Conservation (phyloP, 2,888 invertebrate genomes). For the Chloroclystis v-ata region DNA sequence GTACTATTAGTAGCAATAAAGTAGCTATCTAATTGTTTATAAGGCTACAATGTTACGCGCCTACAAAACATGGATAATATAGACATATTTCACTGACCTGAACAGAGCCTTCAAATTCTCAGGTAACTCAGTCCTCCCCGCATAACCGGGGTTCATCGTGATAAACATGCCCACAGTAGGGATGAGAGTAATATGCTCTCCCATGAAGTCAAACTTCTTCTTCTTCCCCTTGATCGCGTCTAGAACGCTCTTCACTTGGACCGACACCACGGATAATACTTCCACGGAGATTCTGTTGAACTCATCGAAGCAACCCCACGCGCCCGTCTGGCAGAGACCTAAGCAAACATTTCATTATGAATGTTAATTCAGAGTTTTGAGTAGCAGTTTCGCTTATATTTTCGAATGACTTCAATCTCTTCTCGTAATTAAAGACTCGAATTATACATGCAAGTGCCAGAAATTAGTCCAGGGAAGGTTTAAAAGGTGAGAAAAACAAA, state of each 20-base stretch:
- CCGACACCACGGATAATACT: constrained; percentile 96
- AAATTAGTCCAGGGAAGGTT: too few species aligned
- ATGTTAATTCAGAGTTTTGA: too few species aligned
- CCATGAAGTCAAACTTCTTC: constrained; percentile 89
- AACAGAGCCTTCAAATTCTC: constrained; percentile 87
- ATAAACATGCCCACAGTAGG: constrained; percentile 94
- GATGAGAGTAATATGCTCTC: constrained; percentile 85
- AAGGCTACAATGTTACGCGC: too few species aligned
- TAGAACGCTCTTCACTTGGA: constrained; percentile 91
- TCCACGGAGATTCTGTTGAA: constrained; percentile 97
- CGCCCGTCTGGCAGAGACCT: constrained; percentile 94
- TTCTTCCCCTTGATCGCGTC: constrained; percentile 93
- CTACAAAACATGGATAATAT: too few species aligned
- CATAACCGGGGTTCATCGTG: constrained; percentile 98
- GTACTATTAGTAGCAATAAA: too few species aligned
- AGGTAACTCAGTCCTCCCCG: constrained; percentile 92
- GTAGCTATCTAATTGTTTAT: too few species aligned
- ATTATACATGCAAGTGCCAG: too few species aligned
- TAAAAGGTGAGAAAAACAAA: too few species aligned
- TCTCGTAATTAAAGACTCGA: too few species aligned
- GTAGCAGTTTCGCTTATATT: too few species aligned
- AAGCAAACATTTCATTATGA: not conserved
- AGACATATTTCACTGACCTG: constrained; percentile 47
- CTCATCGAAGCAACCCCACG: constrained; percentile 98
- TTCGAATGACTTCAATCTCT: too few species aligned